Base-by-base conservation (phyloP, 2,888 invertebrate species). In the Lasioglossum marginatum region DNA sequence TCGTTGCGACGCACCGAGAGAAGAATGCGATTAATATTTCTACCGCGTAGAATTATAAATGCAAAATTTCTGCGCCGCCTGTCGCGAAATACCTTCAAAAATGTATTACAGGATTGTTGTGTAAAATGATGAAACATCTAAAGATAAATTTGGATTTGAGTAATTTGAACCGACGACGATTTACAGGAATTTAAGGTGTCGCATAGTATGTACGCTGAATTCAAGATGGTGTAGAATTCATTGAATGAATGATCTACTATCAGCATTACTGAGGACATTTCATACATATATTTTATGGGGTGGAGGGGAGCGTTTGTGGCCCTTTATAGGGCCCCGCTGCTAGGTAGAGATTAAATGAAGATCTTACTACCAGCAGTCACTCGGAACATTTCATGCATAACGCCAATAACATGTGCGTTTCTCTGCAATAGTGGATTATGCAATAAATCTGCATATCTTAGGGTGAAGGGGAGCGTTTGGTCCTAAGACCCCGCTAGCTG, bases 361-460 rank as follows among this genome's bases (percentile, higher is more conserved):
- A n/a, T n/a, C n/a, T n/a, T n/a, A n/a, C n/a, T n/a, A n/a, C n/a
- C n/a, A n/a, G n/a, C n/a, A n/a, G n/a, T n/a, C n/a, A n/a, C n/a
- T n/a, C n/a, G n/a, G n/a, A n/a, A n/a, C n/a, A n/a, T n/a, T n/a
- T n/a, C n/a, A n/a, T n/a, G n/a, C n/a, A 48, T 43, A 48, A 77
- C 48, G 68, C 4, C 19, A 52, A 66, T 76, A 63, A 75, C 70
- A 52, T 3, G 48, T 74, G 31, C 70, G 73, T 37, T 31, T n/a
- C 43, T 52, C 43, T 79, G 23, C 48, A 73, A 57, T n/a, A n/a
- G n/a, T 72, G 74, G 27, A 31, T n/a, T 63, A 70, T 74, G 27
- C 63, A 82, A 57, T 83, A 81, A 77, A 83, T 68, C 23, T 73
- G 68, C 63, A 78, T n/a, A n/a, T n/a, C n/a, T n/a, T n/a, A n/a